Percentiles rank a stretch among this genome's conserved stretches.
phyloP scores from a whole-genome alignment of 2,888 invertebrate species.

The Mimumesa dahlbomi region DNA sequence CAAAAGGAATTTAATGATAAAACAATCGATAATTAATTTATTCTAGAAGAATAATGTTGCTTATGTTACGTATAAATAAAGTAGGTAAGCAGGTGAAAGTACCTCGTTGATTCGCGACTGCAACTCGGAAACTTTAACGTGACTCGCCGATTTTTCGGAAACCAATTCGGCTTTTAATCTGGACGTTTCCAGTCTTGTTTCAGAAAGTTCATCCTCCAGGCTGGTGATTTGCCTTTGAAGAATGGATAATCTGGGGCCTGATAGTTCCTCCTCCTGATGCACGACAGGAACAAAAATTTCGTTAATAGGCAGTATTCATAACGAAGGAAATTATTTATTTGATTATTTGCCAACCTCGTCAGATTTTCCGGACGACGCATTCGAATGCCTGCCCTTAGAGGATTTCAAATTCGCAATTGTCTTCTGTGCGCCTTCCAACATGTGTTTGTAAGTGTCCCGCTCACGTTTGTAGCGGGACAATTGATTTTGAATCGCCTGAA shows the following conservation, averaged over 20 bases:
- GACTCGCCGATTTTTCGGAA: conserved; percentile 92
- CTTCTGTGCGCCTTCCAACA: conserved; percentile 93
- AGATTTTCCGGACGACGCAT: conserved; percentile 86
- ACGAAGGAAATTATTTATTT: background rate
- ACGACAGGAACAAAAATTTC: background rate
- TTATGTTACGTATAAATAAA: no score
- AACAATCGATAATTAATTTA: no score
- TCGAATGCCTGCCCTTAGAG: conserved; percentile 73
- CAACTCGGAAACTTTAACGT: conserved; percentile 93
- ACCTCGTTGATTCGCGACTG: conserved; percentile 93
- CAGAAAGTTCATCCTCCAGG: conserved; percentile 93
- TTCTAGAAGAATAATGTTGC: no score
- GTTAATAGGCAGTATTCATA: background rate
- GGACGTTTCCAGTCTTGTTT: conserved; percentile 90
- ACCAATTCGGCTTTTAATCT: conserved; percentile 94
- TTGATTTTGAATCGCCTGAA: conserved; percentile 90
- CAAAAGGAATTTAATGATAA: no score
- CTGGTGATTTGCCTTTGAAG: conserved; percentile 92
- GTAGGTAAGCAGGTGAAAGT: no score
- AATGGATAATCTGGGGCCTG: conserved; percentile 83
- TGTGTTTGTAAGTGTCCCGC: conserved; percentile 93
- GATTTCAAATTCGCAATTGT: conserved; percentile 89
- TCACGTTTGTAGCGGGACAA: conserved; percentile 90
- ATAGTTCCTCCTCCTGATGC: conserved; percentile 57
- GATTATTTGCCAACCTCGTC: conserved; percentile 83